These are phyloP conservation scores for Atlantisia rogersi DNA, from an alignment of 2,113 vertebrate genomes.

Conservation along the genomic window DNA sequence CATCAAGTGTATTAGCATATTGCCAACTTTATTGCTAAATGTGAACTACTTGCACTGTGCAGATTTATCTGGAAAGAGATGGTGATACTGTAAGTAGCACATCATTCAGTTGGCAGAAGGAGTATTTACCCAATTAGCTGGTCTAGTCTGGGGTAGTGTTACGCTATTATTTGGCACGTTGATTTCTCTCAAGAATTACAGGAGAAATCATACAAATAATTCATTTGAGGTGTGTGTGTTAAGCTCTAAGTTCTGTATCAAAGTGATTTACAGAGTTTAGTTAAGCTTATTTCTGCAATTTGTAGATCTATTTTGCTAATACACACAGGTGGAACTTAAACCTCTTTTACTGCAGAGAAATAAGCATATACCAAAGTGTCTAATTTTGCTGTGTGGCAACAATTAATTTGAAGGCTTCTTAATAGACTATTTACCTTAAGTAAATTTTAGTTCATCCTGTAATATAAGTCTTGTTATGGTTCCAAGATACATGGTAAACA, in stretches of 20 bases:
- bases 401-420: not conserved
- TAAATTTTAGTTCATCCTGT: not conserved
- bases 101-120: not conserved
- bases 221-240: not conserved
- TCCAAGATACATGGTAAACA: not conserved
- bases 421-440: not conserved
- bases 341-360: not conserved
- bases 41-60: not conserved
- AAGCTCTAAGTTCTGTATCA: not conserved
- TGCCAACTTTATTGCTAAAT: not conserved
- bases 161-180: not conserved
- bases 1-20: not conserved
- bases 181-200: not conserved
- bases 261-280: not conserved
- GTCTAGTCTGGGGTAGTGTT: not conserved
- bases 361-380: not conserved
- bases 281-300: not conserved
- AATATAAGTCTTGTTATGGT: not conserved
- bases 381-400: not conserved
- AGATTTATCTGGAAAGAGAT: not conserved
- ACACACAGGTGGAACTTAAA: not conserved
- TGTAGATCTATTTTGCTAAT: not conserved
- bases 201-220: not conserved
- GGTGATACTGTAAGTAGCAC: not conserved
- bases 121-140: conserved; percentile 5